These are phyloP conservation scores for Arizona elegans DNA, from an alignment of 2,113 vertebrate species.

Conservation along the genomic window DNA sequence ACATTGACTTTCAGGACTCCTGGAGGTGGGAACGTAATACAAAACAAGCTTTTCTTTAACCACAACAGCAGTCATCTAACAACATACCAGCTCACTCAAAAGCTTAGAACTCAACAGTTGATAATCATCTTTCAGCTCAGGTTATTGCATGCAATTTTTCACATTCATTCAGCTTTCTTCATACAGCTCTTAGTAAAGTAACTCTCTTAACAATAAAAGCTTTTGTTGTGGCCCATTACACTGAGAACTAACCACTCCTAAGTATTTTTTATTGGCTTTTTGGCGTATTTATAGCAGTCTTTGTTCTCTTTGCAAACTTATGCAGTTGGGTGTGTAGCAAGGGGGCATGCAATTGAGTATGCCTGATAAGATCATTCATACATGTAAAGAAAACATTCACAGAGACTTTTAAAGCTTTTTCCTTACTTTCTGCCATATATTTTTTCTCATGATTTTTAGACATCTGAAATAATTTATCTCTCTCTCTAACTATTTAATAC, in stretches of 20 bases:
- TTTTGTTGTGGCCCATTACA: constrained; percentile 78
- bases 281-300: constrained; percentile 78
- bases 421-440: constrained; percentile 27
- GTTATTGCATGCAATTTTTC: constrained; percentile 81
- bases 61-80: constrained; percentile 74
- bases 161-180: constrained; percentile 79
- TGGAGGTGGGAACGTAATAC: constrained; percentile 64
- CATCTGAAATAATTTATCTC: constrained; percentile 18
- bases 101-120: constrained; percentile 72
- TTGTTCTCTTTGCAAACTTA: constrained; percentile 73
- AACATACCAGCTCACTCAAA: constrained; percentile 70
- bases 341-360: constrained; percentile 20
- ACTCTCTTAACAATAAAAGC: constrained; percentile 81
- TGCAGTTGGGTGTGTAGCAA: constrained; percentile 57
- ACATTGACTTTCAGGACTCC: constrained; percentile 71
- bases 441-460: constrained; percentile 18
- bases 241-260: constrained; percentile 73
- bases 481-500: constrained; percentile 35
- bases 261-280: constrained; percentile 73
- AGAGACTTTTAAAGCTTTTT: constrained; percentile 46
- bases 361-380: constrained; percentile 7
- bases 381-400: constrained; percentile 22
- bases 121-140: constrained; percentile 78
- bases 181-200: constrained; percentile 76
- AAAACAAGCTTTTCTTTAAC: constrained; percentile 79